These are phyloP conservation scores for Chitala chitala DNA, from an alignment of 2,113 vertebrate genomes.

Conservation along the genomic window DNA sequence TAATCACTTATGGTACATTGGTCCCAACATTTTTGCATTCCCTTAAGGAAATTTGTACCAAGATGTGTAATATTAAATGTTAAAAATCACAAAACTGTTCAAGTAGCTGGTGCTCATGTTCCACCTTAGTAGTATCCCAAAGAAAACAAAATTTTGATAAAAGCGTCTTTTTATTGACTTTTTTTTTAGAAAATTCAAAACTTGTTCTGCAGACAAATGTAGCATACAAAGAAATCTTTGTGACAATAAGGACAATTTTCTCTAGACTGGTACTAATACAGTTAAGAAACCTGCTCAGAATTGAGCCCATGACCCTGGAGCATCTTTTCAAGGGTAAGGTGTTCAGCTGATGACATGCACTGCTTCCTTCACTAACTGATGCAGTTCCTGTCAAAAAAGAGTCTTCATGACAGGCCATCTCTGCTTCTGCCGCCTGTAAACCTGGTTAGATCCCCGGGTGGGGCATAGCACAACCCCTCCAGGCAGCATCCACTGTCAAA, in stretches of 20 bases:
- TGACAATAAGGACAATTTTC: conserved; percentile 68
- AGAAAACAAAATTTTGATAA: conserved; percentile 54
- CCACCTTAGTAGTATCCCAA: background rate
- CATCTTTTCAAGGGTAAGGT: conserved; percentile 60
- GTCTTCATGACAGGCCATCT: conserved; percentile 50
- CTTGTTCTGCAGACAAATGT: conserved; percentile 89
- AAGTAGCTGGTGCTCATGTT: no score
- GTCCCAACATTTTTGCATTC: no score
- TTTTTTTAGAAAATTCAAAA: conserved; percentile 71
- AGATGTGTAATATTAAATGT: no score
- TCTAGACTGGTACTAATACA: conserved; percentile 53
- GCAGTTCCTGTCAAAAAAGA: conserved; percentile 56
- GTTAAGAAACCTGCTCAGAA: conserved; percentile 60
- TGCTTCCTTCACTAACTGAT: conserved; percentile 53
- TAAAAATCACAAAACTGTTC: no score
- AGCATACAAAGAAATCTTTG: conserved; percentile 77
- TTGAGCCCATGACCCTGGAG: conserved; percentile 45
- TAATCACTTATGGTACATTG: background rate
- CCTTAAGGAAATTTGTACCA: no score
- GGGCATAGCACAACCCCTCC: conserved; percentile 37
- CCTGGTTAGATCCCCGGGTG: conserved; percentile 44
- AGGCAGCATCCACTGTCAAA: conserved; percentile 41
- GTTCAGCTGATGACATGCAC: conserved; percentile 73
- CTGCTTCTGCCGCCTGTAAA: conserved; percentile 35
- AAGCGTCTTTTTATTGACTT: conserved; percentile 50